phyloP scores from a whole-genome alignment of 2,113 vertebrate genomes.

The Cervus canadensis region DNA sequence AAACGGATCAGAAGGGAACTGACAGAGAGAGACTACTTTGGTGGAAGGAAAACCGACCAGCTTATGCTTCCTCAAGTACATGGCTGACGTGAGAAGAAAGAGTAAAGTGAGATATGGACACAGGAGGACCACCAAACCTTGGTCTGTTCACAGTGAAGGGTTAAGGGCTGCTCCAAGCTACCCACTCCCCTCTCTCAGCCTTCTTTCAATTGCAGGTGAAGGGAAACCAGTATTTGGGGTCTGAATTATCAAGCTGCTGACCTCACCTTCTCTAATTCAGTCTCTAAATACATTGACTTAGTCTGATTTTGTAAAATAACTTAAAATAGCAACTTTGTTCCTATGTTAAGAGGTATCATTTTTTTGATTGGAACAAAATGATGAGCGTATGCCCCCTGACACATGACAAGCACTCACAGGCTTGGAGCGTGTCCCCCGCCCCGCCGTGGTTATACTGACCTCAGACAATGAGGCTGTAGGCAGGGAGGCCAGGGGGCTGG shows the following conservation, averaged over 20 bases:
- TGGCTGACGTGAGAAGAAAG: background rate
- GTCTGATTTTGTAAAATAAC: background rate
- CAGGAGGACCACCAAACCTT: background rate
- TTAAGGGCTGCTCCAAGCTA: too few species aligned
- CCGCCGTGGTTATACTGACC: background rate
- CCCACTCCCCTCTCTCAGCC: background rate
- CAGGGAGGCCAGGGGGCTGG: background rate
- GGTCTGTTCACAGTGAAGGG: background rate
- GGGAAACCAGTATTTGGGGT: background rate
- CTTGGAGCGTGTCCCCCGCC: accelerated
- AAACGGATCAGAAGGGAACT: background rate
- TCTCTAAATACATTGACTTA: background rate
- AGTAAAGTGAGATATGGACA: background rate
- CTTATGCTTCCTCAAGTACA: background rate
- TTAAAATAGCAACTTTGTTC: background rate
- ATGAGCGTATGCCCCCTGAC: background rate
- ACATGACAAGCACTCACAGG: accelerated
- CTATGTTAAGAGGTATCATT: background rate
- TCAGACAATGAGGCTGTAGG: background rate
- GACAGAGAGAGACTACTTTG: background rate
- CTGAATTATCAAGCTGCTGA: background rate
- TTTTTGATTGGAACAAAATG: background rate
- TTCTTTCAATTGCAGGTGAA: background rate
- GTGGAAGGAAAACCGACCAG: background rate
- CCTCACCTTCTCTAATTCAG: background rate